phyloP scores from a whole-genome alignment of 2,888 invertebrate species.

The Drosophila diplacantha region DNA sequence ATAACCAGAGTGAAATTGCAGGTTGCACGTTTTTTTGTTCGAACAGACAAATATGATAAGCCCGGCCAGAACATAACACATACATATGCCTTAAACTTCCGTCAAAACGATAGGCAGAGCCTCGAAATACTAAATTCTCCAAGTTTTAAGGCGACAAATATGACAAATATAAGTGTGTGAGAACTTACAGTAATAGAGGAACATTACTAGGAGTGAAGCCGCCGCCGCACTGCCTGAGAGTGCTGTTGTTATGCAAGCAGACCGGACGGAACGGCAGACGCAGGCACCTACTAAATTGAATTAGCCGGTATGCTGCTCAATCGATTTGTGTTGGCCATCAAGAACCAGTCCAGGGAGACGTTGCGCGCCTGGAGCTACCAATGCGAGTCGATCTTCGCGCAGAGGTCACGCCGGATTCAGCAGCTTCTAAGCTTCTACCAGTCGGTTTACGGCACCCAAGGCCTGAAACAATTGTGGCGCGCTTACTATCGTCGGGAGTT shows the following conservation, averaged over 20 bases:
- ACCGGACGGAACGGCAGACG: conserved; percentile 30
- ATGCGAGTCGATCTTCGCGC: conserved; percentile 81
- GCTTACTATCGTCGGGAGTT: conserved; percentile 72
- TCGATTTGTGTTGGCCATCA: conserved; percentile 75
- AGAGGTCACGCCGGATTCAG: conserved; percentile 81
- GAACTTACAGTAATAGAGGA: conserved; percentile 41
- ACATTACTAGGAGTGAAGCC: conserved; percentile 28
- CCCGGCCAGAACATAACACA: conserved; percentile 41
- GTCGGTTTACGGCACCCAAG: conserved; percentile 82
- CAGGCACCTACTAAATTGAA: conserved; percentile 41
- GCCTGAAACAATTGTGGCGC: conserved; percentile 80
- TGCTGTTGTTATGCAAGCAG: conserved; percentile 64
- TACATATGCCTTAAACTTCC: conserved; percentile 9
- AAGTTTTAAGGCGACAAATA: conserved; percentile 51
- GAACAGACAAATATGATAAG: conserved; percentile 53
- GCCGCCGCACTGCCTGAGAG: conserved; percentile 34
- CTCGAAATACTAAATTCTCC: conserved; percentile 50
- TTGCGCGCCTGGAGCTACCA: conserved; percentile 80
- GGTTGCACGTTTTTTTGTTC: conserved; percentile 56
- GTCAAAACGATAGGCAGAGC: conserved; percentile 20
- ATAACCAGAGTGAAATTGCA: conserved; percentile 45
- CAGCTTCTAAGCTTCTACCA: conserved; percentile 82
- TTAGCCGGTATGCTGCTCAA: conserved; percentile 68
- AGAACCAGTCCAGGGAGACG: conserved; percentile 79
- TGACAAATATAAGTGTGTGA: conserved; percentile 41